Percentiles rank a stretch among this genome's conserved stretches.
phyloP scores from a whole-genome alignment of 2,888 invertebrate species.

The Cylloceria caligata region DNA sequence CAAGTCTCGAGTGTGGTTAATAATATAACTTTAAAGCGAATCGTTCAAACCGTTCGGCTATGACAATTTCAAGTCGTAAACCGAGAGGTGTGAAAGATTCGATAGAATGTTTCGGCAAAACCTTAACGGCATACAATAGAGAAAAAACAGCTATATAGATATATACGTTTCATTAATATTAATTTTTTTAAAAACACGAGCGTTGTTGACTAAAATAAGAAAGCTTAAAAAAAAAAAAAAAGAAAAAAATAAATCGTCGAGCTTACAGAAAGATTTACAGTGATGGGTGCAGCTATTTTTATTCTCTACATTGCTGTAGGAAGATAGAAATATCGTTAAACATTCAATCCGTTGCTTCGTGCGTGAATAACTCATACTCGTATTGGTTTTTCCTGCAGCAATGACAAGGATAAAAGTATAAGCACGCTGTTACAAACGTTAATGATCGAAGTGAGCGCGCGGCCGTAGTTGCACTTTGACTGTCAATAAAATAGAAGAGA shows the following conservation, averaged over 20 bases:
- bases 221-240: slow-evolving; percentile 38
- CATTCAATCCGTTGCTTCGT: not conserved
- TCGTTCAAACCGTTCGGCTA: slow-evolving; percentile 36
- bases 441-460: slow-evolving; percentile 31
- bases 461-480: slow-evolving; percentile 67
- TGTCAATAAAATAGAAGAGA: slow-evolving; percentile 66
- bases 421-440: slow-evolving; percentile 50
- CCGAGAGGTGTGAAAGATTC: slow-evolving; percentile 60
- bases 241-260: slow-evolving; percentile 32
- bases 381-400: slow-evolving; percentile 24
- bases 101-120: slow-evolving; percentile 80
- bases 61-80: not conserved
- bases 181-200: slow-evolving; percentile 3
- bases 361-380: slow-evolving; percentile 30
- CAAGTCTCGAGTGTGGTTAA: slow-evolving; percentile 36
- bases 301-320: slow-evolving; percentile 33
- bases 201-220: slow-evolving; percentile 27
- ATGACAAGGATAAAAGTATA: slow-evolving; percentile 60
- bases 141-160: slow-evolving; percentile 6
- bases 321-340: not conserved
- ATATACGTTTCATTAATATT: slow-evolving; percentile 1
- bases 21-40: slow-evolving; percentile 33
- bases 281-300: slow-evolving; percentile 32
- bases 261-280: slow-evolving; percentile 27
- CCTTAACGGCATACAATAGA: slow-evolving; percentile 69